A percentile compares a stretch with the other conserved stretches of the same genome.
phyloP scores from a whole-genome alignment of 2,113 vertebrate species.

The Grammomys surdaster region DNA sequence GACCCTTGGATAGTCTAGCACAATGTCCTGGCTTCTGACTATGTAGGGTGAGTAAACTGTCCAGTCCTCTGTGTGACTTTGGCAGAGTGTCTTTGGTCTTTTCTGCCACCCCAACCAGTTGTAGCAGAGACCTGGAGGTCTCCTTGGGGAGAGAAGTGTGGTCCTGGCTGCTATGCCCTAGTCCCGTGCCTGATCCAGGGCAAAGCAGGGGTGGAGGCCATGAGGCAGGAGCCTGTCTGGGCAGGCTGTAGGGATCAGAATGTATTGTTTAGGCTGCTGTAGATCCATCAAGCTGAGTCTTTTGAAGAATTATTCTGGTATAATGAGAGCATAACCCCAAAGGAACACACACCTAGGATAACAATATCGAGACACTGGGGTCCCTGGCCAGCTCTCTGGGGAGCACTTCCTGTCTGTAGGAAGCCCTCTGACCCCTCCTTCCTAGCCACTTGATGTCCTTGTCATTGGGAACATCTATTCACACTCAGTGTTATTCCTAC shows the following conservation, averaged over 20 bases:
- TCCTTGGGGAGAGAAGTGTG: not conserved
- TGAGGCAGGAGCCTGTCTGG: not conserved
- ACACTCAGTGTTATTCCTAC: not conserved
- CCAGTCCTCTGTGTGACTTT: not conserved
- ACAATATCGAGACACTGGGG: accelerated
- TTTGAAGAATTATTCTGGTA: not conserved
- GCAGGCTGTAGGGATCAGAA: not conserved
- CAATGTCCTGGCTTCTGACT: conserved; percentile 34
- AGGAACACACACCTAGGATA: not conserved
- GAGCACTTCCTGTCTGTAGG: accelerated
- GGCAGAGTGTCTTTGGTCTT: accelerated
- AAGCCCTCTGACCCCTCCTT: not conserved
- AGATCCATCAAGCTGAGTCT: not conserved
- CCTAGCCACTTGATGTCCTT: not conserved
- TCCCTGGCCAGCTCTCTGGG: not conserved
- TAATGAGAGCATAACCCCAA: not conserved
- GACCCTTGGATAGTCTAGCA: not conserved
- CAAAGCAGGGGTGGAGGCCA: not conserved
- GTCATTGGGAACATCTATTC: not conserved
- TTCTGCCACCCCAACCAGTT: not conserved
- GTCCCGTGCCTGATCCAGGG: not conserved
- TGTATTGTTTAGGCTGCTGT: too few relatives aligned
- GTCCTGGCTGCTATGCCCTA: not conserved
- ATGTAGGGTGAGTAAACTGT: not conserved
- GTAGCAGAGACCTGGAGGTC: not conserved